Percentiles rank a stretch among this genome's conserved stretches.
Evolutionary conservation across 2,113 vertebrate species (phyloP).

Genomic region (Etheostoma spectabile): DNA sequence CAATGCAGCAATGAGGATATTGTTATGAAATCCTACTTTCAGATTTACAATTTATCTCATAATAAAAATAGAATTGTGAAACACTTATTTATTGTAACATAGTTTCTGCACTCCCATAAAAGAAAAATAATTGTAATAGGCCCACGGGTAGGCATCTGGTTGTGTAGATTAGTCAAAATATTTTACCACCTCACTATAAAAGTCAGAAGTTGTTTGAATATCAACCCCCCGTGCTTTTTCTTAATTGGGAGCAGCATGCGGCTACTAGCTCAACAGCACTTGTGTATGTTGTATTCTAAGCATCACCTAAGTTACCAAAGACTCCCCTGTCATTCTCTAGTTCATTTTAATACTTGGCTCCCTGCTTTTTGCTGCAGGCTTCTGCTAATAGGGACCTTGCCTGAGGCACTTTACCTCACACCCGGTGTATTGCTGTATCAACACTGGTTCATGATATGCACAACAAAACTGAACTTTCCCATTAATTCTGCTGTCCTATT

Average conservation of each 20-base stretch:
- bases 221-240: constrained; percentile 28
- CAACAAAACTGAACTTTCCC: constrained; percentile 49
- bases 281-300: constrained; percentile 47
- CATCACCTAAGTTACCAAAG: constrained; percentile 43
- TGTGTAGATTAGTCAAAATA: constrained; percentile 35
- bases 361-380: constrained; percentile 68
- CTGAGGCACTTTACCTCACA: constrained; percentile 65
- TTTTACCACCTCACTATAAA: constrained; percentile 36
- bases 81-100: background rate
- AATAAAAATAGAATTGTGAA: constrained; percentile 4
- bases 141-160: constrained; percentile 11
- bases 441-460: constrained; percentile 42
- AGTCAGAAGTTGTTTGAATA: constrained; percentile 37
- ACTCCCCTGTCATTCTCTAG: constrained; percentile 53
- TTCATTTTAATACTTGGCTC: constrained; percentile 50
- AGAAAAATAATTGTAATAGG: constrained; percentile 5
- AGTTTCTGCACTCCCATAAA: constrained; percentile 5
- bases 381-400: constrained; percentile 75
- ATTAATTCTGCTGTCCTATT: constrained; percentile 33
- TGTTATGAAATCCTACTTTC: background rate
- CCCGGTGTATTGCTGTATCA: constrained; percentile 32
- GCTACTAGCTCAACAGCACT: constrained; percentile 21
- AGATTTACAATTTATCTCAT: background rate
- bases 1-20: background rate
- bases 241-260: constrained; percentile 57